Evolutionary conservation across 2,113 vertebrate species (phyloP).

Genomic region (Sminthopsis crassicaudata): DNA sequence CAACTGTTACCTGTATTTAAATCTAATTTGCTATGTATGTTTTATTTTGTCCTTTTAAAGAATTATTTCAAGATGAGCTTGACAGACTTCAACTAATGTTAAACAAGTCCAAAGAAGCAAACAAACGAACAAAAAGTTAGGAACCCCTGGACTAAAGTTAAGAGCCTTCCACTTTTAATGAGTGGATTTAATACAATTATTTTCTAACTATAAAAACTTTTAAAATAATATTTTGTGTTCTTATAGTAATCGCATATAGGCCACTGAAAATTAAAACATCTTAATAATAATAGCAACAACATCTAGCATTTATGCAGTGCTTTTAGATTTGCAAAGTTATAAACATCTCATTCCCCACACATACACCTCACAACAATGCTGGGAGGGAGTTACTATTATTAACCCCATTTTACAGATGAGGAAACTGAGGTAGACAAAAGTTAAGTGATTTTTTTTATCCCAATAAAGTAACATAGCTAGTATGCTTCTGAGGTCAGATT

Average conservation of each 20-base stretch:
- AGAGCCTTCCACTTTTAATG: neutral
- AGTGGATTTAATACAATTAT: neutral
- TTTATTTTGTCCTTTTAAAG: neutral
- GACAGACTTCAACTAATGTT: neutral
- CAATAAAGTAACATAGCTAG: neutral
- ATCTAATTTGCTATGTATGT: neutral
- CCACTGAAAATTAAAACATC: neutral
- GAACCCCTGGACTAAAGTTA: neutral
- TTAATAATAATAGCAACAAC: neutral
- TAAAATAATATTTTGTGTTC: neutral
- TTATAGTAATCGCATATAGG: neutral
- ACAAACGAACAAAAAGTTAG: neutral
- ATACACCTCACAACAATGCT: neutral
- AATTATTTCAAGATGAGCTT: neutral
- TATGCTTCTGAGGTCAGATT: neutral
- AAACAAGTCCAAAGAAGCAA: neutral
- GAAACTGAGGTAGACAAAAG: neutral
- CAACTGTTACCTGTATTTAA: neutral
- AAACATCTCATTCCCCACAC: neutral
- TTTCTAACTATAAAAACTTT: neutral
- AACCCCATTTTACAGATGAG: neutral
- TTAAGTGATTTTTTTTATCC: neutral
- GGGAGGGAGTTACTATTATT: neutral
- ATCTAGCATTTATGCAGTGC: neutral
- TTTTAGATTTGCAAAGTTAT: neutral